Conservation (phyloP, 2,113 vertebrate genomes). For the Zosterops borbonicus region DNA sequence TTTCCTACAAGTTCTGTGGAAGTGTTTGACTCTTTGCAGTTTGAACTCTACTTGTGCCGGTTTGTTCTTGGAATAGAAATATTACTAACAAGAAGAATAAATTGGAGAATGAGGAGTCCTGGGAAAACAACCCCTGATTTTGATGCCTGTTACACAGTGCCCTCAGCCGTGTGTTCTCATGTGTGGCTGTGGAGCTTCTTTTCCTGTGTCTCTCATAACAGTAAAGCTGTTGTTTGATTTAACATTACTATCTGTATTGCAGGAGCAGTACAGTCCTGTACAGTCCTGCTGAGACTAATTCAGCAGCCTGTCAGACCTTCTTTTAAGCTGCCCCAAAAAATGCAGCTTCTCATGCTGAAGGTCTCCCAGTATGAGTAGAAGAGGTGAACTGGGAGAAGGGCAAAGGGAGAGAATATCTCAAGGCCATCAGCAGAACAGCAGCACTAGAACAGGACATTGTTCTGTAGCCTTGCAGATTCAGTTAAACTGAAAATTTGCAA, state of each 20-base stretch:
- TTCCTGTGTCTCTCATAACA: neutral
- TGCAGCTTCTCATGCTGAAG: neutral
- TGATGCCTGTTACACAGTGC: neutral
- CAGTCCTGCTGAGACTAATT: neutral
- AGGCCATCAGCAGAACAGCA: neutral
- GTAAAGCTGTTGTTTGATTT: neutral
- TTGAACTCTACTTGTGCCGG: neutral
- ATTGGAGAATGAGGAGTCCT: neutral
- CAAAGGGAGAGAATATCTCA: neutral
- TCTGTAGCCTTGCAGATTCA: neutral
- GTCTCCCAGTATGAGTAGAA: neutral
- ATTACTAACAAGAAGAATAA: neutral
- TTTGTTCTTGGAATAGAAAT: neutral
- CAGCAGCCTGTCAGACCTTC: neutral
- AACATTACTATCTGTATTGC: neutral
- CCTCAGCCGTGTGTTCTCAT: neutral
- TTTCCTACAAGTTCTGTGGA: neutral
- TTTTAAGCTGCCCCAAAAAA: neutral
- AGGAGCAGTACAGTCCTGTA: neutral
- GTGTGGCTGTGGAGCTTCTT: neutral
- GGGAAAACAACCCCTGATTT: neutral
- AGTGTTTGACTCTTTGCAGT: neutral
- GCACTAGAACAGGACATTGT: neutral
- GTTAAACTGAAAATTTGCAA: neutral
- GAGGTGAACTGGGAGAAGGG: neutral